A percentile compares a stretch with the other conserved stretches of the same genome.
phyloP scores from a whole-genome alignment of 2,888 invertebrate genomes.

The Bembecia ichneumoniformis region DNA sequence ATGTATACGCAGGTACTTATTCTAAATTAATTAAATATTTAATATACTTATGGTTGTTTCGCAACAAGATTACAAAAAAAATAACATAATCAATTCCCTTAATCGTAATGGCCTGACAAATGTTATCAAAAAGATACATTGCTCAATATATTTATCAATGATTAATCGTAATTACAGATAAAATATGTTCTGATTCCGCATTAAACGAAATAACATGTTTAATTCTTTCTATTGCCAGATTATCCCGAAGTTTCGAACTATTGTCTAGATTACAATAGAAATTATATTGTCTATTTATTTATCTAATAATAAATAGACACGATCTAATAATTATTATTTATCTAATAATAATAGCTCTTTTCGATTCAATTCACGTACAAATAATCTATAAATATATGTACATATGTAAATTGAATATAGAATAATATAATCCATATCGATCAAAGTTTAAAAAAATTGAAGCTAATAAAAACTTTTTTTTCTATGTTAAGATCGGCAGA shows the following conservation, averaged over 20 bases:
- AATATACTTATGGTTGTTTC: constrained; percentile 15
- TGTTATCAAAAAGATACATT: constrained; percentile 16
- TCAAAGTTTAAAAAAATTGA: no score
- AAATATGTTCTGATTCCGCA: constrained; percentile 6
- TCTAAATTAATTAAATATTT: no score
- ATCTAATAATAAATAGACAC: no score
- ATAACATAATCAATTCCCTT: constrained; percentile 27
- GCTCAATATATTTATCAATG: constrained; percentile 6
- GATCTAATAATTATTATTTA: no score
- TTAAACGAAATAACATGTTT: constrained; percentile 18
- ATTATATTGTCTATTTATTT: neutral
- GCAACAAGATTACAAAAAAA: constrained; percentile 24
- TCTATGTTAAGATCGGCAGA: no score
- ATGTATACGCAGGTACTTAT: no score
- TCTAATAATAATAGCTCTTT: no score
- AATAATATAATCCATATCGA: no score
- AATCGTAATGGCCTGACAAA: constrained; percentile 10
- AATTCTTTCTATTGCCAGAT: constrained; percentile 28
- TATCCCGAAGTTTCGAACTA: constrained; percentile 15
- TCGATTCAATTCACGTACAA: no score
- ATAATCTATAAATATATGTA: no score
- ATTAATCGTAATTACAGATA: constrained; percentile 16
- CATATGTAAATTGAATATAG: no score
- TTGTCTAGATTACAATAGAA: constrained; percentile 14
- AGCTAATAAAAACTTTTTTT: no score